Evolutionary conservation across 1,140 invertebrate genomes (phyloP).

Genomic region (Papilio glaucus): DNA sequence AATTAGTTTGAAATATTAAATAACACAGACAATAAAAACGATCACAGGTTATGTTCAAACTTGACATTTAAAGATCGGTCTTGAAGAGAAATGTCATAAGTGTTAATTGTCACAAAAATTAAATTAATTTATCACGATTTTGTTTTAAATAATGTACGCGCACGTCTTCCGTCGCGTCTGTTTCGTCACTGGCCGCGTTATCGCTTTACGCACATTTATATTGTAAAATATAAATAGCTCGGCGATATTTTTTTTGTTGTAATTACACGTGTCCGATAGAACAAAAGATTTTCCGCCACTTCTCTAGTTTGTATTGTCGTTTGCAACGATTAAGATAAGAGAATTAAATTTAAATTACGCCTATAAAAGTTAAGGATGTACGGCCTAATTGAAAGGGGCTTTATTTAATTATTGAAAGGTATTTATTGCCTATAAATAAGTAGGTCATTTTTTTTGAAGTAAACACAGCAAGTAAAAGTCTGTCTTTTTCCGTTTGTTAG

Average conservation of each 20-base stretch:
- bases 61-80: neutral
- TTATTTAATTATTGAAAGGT: neutral
- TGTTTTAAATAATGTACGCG: constrained; percentile 30
- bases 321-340: constrained; percentile 26
- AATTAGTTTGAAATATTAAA: neutral
- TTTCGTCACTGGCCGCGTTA: constrained; percentile 41
- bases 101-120: neutral
- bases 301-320: neutral
- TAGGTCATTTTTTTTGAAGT: too few species aligned
- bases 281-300: constrained; percentile 34
- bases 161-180: neutral
- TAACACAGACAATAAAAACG: neutral
- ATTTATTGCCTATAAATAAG: too few species aligned
- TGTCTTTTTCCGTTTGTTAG: too few species aligned
- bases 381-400: neutral
- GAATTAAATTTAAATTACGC: neutral
- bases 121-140: neutral
- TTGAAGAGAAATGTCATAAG: neutral
- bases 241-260: constrained; percentile 38
- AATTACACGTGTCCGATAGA: constrained; percentile 32
- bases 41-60: neutral
- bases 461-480: too few species aligned
- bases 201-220: constrained; percentile 43
- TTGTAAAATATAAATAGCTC: constrained; percentile 45
- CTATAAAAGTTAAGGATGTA: neutral